A percentile compares a stretch with the other conserved stretches of the same genome.
These are phyloP conservation scores for Polyommatus iphigenia DNA, from an alignment of 2,888 invertebrate species.

Conservation along the genomic window DNA sequence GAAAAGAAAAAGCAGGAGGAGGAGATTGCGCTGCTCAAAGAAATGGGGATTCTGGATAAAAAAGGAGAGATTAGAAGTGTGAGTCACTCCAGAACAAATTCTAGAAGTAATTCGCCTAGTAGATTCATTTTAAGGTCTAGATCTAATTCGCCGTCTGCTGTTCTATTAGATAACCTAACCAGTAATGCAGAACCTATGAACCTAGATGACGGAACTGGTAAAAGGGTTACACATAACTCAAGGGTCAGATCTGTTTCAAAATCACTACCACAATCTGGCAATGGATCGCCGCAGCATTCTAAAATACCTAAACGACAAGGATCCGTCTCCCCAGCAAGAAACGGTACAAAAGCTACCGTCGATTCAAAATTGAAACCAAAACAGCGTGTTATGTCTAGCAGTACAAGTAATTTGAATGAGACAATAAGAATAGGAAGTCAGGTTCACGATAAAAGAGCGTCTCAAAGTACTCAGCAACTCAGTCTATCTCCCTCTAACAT, in stretches of 20 bases:
- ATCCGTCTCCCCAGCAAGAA: constrained; percentile 69
- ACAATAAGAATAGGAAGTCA: constrained; percentile 67
- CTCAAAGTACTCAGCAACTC: constrained; percentile 69
- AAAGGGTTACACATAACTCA: constrained; percentile 63
- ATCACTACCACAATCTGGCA: constrained; percentile 72
- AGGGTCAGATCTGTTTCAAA: constrained; percentile 62
- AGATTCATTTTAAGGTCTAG: constrained; percentile 67
- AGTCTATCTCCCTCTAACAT: constrained; percentile 61
- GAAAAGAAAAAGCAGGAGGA: constrained; percentile 66
- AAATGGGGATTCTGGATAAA: constrained; percentile 71
- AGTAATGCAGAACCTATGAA: constrained; percentile 54
- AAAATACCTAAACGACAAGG: constrained; percentile 74
- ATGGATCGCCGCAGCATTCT: constrained; percentile 72
- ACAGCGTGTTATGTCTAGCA: constrained; percentile 71
- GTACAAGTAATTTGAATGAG: constrained; percentile 74
- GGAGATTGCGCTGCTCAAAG: constrained; percentile 71
- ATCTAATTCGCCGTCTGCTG: constrained; percentile 70
- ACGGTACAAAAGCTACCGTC: constrained; percentile 50
- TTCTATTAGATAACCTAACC: constrained; percentile 53
- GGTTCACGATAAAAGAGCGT: constrained; percentile 63
- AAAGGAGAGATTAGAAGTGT: constrained; percentile 55
- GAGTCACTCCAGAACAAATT: constrained; percentile 55
- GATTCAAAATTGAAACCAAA: constrained; percentile 59
- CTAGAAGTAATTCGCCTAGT: constrained; percentile 67
- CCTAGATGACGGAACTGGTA: constrained; percentile 52